Conservation (phyloP, 1,140 invertebrate species). For the Dinothrombium tinctorium region DNA sequence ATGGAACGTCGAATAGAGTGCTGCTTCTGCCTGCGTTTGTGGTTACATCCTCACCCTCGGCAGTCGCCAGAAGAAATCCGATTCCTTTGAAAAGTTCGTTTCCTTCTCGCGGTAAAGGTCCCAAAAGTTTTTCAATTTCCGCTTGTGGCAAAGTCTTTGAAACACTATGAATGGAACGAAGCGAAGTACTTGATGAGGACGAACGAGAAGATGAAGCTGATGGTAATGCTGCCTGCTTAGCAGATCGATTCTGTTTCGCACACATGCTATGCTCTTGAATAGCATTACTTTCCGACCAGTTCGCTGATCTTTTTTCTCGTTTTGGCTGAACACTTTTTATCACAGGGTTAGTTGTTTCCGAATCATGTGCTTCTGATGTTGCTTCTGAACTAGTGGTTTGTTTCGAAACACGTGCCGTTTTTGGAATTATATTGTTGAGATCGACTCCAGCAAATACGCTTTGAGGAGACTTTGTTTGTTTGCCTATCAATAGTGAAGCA, state of each 20-base stretch:
- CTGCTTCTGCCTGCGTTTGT: not conserved
- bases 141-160: not conserved
- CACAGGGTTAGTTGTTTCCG: not conserved
- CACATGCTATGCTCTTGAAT: not conserved
- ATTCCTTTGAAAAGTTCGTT: not conserved
- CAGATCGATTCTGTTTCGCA: not conserved
- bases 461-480: not conserved
- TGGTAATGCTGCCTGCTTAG: not conserved
- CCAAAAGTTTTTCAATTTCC: not conserved
- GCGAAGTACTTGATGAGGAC: not conserved
- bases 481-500: not conserved
- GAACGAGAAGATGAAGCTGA: not conserved
- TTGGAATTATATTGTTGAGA: slow-evolving; percentile 10
- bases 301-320: not conserved
- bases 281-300: not conserved
- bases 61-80: not conserved
- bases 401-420: slow-evolving; percentile 1
- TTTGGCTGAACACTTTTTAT: not conserved
- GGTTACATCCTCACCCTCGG: not conserved
- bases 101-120: not conserved
- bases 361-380: not conserved
- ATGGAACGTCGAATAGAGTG: slow-evolving; percentile 19
- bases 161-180: not conserved
- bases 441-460: slow-evolving; percentile 11
- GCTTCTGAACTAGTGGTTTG: not conserved